Percentiles rank a stretch among this genome's conserved stretches.
Evolutionary conservation across 1,140 invertebrate genomes (phyloP).

Genomic region (Dreissena rostriformis): DNA sequence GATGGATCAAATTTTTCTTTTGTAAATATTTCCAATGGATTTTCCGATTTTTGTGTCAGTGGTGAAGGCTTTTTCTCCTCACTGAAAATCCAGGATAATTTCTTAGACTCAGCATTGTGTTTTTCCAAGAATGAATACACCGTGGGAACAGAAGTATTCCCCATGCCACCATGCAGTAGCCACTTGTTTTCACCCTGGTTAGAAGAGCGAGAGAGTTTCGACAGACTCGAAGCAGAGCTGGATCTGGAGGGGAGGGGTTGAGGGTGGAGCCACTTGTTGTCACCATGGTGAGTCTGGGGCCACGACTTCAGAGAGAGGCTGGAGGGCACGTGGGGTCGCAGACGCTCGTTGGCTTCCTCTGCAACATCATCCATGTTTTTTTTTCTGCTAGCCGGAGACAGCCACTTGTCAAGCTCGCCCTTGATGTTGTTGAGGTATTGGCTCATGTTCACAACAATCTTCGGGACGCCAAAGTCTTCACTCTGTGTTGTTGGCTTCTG

Average conservation of each 20-base stretch:
- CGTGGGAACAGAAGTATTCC: not conserved
- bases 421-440: slow-evolving; percentile 35
- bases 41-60: not conserved
- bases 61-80: slow-evolving; percentile 1
- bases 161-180: slow-evolving; percentile 31
- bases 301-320: not conserved
- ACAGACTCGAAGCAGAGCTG: slow-evolving; percentile 26
- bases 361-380: not conserved
- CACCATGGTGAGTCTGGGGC: not conserved
- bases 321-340: slow-evolving; percentile 21
- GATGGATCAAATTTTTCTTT: slow-evolving; percentile 12
- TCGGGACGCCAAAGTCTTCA: too few relatives aligned
- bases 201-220: slow-evolving; percentile 5
- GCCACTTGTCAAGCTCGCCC: slow-evolving; percentile 45
- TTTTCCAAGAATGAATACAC: slow-evolving; percentile 30
- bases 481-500: not conserved
- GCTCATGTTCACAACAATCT: slow-evolving; percentile 35
- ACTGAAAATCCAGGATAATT: slow-evolving; percentile 29
- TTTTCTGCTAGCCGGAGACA: not conserved
- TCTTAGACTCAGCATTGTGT: slow-evolving; percentile 23
- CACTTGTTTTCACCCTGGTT: slow-evolving; percentile 2
- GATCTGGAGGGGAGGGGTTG: slow-evolving; percentile 9
- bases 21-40: slow-evolving; percentile 11
- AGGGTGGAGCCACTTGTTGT: slow-evolving; percentile 35
- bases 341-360: not conserved